phyloP scores from a whole-genome alignment of 2,113 vertebrate species.

The Onychostoma macrolepis region DNA sequence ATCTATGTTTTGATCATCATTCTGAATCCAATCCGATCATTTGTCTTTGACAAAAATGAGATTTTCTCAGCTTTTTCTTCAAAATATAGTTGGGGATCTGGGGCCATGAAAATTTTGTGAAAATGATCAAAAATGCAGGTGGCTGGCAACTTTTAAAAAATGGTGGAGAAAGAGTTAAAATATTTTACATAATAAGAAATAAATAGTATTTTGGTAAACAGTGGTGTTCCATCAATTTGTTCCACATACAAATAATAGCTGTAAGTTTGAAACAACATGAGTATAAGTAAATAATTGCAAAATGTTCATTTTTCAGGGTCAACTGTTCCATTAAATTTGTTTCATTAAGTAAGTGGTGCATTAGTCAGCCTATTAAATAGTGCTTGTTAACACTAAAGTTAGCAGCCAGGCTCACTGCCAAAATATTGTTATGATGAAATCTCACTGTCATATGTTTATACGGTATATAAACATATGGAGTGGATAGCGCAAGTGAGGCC shows the following conservation, averaged over 20 bases:
- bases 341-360: slow-evolving; percentile 48
- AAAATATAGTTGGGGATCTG: no score
- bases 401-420: slow-evolving; percentile 69
- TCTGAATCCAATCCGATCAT: no score
- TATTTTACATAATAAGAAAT: neutral
- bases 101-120: no score
- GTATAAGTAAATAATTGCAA: neutral
- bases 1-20: no score
- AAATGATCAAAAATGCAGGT: no score
- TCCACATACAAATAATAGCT: neutral
- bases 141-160: neutral
- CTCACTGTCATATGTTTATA: slow-evolving; percentile 62
- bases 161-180: neutral
- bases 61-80: no score
- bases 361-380: slow-evolving; percentile 36
- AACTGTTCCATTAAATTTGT: neutral
- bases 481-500: slow-evolving; percentile 29
- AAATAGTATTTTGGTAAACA: neutral
- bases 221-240: neutral
- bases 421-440: neutral
- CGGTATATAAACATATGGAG: slow-evolving; percentile 63
- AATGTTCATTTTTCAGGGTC: neutral
- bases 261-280: neutral
- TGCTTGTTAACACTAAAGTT: slow-evolving; percentile 52
- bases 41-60: no score